These are phyloP conservation scores for Hofmannophila pseudospretella DNA, from an alignment of 2,888 invertebrate species.

Conservation along the genomic window DNA sequence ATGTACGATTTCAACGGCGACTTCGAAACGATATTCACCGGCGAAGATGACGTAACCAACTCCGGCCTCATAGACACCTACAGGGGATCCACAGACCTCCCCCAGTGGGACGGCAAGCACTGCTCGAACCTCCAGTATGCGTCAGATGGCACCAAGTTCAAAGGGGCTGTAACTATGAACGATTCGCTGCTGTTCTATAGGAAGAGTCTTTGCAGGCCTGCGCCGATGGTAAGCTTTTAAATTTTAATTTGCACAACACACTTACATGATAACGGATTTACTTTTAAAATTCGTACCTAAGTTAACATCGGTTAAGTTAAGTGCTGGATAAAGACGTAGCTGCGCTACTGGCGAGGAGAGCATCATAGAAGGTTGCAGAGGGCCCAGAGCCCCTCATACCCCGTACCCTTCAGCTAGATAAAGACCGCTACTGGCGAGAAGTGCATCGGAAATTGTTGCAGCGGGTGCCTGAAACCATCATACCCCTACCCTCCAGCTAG, in stretches of 20 bases:
- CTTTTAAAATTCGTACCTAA: too few species aligned
- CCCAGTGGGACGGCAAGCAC: slow-evolving; percentile 86
- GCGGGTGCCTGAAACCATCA: too few species aligned
- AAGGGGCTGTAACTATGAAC: slow-evolving; percentile 81
- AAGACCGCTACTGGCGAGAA: too few species aligned
- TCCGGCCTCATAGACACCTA: slow-evolving; percentile 88
- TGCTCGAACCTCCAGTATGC: slow-evolving; percentile 87
- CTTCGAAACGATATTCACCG: slow-evolving; percentile 87
- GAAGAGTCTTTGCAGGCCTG: slow-evolving; percentile 91
- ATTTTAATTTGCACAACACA: neutral
- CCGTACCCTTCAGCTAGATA: too few species aligned
- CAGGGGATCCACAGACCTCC: slow-evolving; percentile 82
- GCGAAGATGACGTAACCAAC: slow-evolving; percentile 76
- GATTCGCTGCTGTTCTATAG: slow-evolving; percentile 87
- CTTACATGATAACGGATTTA: too few species aligned
- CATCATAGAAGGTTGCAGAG: too few species aligned
- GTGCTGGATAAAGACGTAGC: too few species aligned
- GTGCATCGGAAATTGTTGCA: too few species aligned
- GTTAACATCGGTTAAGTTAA: too few species aligned
- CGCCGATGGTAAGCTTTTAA: slow-evolving; percentile 81
- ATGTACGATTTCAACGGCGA: slow-evolving; percentile 92
- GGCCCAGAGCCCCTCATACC: too few species aligned
- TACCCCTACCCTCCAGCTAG: too few species aligned
- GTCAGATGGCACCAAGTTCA: slow-evolving; percentile 92
- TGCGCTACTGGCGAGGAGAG: too few species aligned